Evolutionary conservation across 2,888 invertebrate species (phyloP), one percentile per base, ranked within the genome.

Genomic region (Clanis bilineata): DNA sequence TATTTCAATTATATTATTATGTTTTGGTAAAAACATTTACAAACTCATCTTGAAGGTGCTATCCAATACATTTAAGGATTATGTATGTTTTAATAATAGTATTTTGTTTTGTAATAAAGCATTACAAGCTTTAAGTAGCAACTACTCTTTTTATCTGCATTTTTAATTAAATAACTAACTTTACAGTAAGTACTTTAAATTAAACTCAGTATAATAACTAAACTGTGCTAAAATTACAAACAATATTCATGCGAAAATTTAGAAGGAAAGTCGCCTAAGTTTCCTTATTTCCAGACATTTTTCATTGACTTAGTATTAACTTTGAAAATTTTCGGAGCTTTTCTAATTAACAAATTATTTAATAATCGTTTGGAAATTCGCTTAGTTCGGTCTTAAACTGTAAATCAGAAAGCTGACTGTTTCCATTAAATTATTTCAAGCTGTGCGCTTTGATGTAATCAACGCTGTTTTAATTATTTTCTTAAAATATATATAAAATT

Each of bases 321-420:
- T 51, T 51, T 5, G 18, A 18, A 51, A 51, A 18, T 51, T 51
- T 51, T 28, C 51, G 10, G 32, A 51, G 51, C 28, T 18, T 51
- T 51, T 51, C 32, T 51, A 51, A 51, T 51, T 51, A 51, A 32
- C 51, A 51, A 51, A 51, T 51, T 51, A 32, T 51, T 28, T 32
- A 51, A 51, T 51, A 51, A 51, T 32, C 51, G 51, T 51, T 51
- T 32, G 32, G 51, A 32, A 18, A 5, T 51, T 51, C 28, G 4
- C 51, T 32, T 32, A 28, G 32, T 32, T 51, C 32, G 28, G 1
- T 51, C 32, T 18, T 21, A 3, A 32, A 28, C 47, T 28, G 32
- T 51, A 45, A 45, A 32, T 51, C 28, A 32, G 51, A 9, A 51
- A 51, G 32, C 51, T 25, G 23, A 45, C 45, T 51, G 51, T 28